Conservation (phyloP, 1,140 invertebrate genomes). For the Drepana arcuata region DNA sequence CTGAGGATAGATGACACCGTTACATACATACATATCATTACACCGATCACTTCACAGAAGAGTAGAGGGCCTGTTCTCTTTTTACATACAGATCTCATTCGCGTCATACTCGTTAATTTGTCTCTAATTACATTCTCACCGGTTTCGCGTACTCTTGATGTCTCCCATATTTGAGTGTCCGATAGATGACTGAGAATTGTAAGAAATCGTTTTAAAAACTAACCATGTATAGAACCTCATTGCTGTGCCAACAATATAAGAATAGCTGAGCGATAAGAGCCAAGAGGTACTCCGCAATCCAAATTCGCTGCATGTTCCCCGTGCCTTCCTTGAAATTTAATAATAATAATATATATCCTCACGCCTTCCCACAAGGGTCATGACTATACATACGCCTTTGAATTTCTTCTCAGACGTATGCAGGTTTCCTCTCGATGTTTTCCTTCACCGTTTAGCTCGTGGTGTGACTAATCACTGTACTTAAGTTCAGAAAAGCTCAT, state of each 20-base stretch:
- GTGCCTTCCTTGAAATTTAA: slow-evolving; percentile 36
- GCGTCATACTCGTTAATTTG: neutral
- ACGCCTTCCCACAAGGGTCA: too few species aligned
- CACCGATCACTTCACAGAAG: neutral
- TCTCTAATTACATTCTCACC: neutral
- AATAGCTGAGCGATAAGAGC: slow-evolving; percentile 49
- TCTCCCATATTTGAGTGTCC: too few species aligned
- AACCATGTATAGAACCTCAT: slow-evolving; percentile 37
- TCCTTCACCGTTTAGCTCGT: too few species aligned
- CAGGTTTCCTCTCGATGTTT: too few species aligned
- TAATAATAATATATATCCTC: too few species aligned
- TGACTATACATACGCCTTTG: too few species aligned
- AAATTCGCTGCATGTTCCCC: slow-evolving; percentile 39
- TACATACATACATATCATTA: neutral
- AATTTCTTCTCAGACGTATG: too few species aligned
- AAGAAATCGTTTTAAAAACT: neutral
- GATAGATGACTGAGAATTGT: neutral
- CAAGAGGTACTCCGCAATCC: slow-evolving; percentile 44
- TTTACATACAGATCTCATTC: neutral
- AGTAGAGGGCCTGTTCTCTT: neutral
- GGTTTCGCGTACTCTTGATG: too few species aligned
- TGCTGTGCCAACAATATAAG: slow-evolving; percentile 55
- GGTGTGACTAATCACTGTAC: too few species aligned
- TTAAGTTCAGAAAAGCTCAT: too few species aligned
- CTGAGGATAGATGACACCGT: too few species aligned